A percentile compares a stretch with the other conserved stretches of the same genome.
Conservation (phyloP, 2,113 vertebrate species). For the Myotis lucifugus region DNA sequence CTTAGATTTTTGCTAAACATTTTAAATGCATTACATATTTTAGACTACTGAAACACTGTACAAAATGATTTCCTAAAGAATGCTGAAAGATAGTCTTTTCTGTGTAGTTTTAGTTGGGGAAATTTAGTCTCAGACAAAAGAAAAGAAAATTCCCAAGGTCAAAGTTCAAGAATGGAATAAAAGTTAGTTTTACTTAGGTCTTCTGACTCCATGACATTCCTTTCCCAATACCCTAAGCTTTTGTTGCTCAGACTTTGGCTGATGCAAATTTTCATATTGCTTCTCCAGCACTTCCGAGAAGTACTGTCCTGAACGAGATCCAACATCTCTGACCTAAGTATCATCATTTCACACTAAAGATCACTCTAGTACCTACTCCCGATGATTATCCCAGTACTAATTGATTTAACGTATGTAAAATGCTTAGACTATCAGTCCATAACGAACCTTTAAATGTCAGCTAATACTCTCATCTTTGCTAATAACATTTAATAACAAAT, state of each 20-base stretch:
- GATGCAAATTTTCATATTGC: neutral
- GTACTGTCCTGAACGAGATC: neutral
- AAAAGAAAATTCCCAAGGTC: neutral
- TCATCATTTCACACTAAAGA: neutral
- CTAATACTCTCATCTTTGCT: neutral
- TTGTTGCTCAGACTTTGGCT: neutral
- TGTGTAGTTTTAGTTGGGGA: neutral
- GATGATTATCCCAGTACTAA: neutral
- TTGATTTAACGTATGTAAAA: neutral
- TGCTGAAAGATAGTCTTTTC: neutral
- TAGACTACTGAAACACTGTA: neutral
- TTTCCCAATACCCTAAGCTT: neutral
- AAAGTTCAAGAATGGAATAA: neutral
- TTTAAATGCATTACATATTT: neutral
- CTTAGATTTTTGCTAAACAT: neutral
- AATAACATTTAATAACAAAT: neutral
- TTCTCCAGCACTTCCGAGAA: neutral
- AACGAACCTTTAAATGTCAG: neutral
- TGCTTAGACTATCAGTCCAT: neutral
- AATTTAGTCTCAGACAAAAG: neutral
- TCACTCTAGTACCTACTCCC: neutral
- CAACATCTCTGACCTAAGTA: neutral
- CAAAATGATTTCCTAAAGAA: neutral
- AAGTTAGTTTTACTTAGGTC: neutral
- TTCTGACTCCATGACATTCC: neutral